These are phyloP conservation scores for Mycetomoellerius zeteki DNA, from an alignment of 1,140 invertebrate genomes.

Conservation along the genomic window DNA sequence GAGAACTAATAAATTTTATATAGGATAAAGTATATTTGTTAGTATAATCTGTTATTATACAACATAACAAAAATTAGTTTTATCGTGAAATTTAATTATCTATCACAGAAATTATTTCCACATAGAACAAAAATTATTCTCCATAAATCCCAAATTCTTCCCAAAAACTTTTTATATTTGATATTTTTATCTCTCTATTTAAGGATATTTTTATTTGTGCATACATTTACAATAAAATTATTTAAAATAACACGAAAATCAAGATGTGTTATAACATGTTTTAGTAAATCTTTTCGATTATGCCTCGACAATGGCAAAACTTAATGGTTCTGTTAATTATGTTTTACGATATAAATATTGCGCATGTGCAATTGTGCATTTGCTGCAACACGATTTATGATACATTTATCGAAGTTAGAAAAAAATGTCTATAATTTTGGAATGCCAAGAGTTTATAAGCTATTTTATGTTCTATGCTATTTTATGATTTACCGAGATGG, in stretches of 20 bases:
- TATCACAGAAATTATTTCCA: neutral
- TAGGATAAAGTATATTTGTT: neutral
- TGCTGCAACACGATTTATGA: conserved; percentile 6
- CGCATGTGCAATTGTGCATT: conserved; percentile 42
- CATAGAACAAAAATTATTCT: conserved; percentile 12
- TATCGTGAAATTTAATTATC: neutral
- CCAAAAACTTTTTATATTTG: neutral
- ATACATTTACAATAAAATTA: neutral
- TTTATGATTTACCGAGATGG: neutral
- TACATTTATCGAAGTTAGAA: conserved; percentile 1
- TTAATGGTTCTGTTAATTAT: conserved; percentile 19
- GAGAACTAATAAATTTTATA: conserved; percentile 8
- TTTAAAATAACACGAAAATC: neutral
- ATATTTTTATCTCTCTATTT: neutral
- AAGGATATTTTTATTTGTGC: neutral
- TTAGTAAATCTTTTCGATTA: neutral
- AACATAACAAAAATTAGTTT: conserved; percentile 6
- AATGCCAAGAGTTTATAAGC: neutral
- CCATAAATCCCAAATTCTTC: neutral
- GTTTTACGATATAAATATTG: conserved; percentile 3
- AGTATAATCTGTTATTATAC: conserved; percentile 5
- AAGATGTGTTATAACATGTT: neutral
- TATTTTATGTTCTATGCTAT: conserved; percentile 2
- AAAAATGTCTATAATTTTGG: neutral
- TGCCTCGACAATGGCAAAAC: neutral